Conservation (phyloP, 2,797 vertebrate genomes). For the Onychomys arenicola region DNA sequence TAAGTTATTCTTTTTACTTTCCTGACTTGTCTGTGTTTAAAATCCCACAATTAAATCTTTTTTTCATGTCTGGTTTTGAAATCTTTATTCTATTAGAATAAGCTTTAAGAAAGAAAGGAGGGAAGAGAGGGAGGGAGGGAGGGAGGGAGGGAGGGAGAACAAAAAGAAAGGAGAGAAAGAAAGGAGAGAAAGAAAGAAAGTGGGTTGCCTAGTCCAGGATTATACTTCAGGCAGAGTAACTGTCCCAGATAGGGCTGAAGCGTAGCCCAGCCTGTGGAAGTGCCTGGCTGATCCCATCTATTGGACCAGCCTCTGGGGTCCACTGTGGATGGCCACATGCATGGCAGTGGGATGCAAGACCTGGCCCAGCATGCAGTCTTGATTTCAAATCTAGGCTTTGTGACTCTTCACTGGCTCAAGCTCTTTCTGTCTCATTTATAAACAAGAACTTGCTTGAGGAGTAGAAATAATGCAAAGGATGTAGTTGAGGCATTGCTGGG, state of each 20-base stretch:
- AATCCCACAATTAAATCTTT: slow-evolving; percentile 17
- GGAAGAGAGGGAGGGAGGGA: background rate
- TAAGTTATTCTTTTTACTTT: background rate
- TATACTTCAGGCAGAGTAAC: background rate
- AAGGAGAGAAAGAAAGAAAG: background rate
- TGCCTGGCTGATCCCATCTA: background rate
- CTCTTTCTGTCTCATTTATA: background rate
- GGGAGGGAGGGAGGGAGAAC: background rate
- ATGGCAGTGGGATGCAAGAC: background rate
- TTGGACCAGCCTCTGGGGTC: background rate
- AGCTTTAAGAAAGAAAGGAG: slow-evolving; percentile 20
- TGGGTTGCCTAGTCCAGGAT: slow-evolving; percentile 3
- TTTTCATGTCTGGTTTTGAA: slow-evolving; percentile 62
- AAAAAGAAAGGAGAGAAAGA: too few relatives aligned
- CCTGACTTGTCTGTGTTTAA: slow-evolving; percentile 41
- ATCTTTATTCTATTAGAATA: slow-evolving; percentile 33
- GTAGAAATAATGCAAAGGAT: background rate
- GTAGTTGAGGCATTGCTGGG: background rate
- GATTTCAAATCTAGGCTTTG: background rate
- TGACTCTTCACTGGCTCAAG: background rate
- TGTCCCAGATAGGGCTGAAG: slow-evolving; percentile 10
- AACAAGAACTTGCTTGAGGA: background rate
- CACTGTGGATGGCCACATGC: background rate
- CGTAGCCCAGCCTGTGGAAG: slow-evolving; percentile 24
- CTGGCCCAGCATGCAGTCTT: background rate